Percentiles rank a stretch among this genome's conserved stretches.
Conservation (phyloP, 1,140 invertebrate species). For the Drosophila funebris region DNA sequence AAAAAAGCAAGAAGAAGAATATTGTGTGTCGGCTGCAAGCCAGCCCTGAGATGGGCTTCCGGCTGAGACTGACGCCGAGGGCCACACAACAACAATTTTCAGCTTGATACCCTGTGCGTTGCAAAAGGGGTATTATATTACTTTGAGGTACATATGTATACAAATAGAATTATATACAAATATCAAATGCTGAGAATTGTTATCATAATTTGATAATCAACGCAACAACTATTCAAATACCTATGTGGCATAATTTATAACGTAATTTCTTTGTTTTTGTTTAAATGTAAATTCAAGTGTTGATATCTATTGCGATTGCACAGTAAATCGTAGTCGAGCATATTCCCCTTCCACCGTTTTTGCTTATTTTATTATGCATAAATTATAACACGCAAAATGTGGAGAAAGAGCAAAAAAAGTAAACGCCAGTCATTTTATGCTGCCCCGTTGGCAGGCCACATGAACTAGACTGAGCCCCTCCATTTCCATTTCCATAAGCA, state of each 20-base stretch:
- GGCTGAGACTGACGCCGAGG: slow-evolving; percentile 14
- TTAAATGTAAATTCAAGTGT: neutral
- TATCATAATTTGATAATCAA: no score
- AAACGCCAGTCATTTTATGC: slow-evolving; percentile 45
- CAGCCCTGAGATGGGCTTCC: slow-evolving; percentile 21
- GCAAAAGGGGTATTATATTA: neutral
- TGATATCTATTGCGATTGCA: neutral
- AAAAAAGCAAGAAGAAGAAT: slow-evolving; percentile 24
- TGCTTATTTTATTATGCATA: slow-evolving; percentile 55
- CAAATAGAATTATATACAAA: no score
- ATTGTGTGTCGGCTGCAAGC: slow-evolving; percentile 62
- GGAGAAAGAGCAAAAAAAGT: slow-evolving; percentile 23
- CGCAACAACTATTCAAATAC: no score
- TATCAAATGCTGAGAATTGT: no score
- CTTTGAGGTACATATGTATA: no score
- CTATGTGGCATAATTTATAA: no score
- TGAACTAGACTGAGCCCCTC: neutral
- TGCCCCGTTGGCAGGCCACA: slow-evolving; percentile 6
- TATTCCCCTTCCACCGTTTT: neutral
- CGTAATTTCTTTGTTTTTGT: no score
- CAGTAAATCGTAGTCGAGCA: neutral
- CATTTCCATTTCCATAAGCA: neutral
- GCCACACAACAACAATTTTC: slow-evolving; percentile 39
- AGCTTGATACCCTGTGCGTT: slow-evolving; percentile 13
- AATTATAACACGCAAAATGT: slow-evolving; percentile 66